phyloP scores from a whole-genome alignment of 2,797 vertebrate species.

The Perodicticus potto region DNA sequence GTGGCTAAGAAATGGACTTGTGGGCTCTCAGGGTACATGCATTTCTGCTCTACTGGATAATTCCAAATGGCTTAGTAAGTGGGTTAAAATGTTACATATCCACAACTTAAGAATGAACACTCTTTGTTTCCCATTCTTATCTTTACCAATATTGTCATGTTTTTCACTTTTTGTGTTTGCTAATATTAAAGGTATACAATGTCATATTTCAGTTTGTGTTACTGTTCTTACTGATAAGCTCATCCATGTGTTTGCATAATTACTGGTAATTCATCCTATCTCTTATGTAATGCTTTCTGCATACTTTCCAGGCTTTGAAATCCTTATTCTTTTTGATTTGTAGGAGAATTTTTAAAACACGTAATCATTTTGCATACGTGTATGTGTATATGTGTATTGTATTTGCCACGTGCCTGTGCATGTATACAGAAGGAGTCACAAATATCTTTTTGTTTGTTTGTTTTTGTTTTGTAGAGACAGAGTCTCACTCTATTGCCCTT shows the following conservation, averaged over 20 bases:
- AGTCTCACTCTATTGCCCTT: too few relatives aligned
- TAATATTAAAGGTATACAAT: neutral
- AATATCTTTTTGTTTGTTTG: too few relatives aligned
- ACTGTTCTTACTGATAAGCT: neutral
- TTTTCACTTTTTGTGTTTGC: neutral
- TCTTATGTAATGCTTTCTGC: neutral
- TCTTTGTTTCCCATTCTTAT: neutral
- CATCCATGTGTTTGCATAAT: neutral
- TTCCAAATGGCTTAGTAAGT: neutral
- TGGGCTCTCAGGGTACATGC: neutral
- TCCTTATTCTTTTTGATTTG: neutral
- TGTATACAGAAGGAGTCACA: neutral
- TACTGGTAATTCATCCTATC: neutral
- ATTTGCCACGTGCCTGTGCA: neutral
- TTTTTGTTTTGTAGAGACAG: too few relatives aligned
- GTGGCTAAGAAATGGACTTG: neutral
- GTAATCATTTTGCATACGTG: neutral
- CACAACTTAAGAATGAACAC: neutral
- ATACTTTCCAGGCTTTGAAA: neutral
- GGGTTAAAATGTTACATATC: neutral
- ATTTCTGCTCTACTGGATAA: neutral
- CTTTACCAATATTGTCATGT: neutral
- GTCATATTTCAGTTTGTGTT: neutral
- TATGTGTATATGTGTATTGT: neutral
- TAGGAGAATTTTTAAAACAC: neutral